Evolutionary conservation across 2,888 invertebrate genomes (phyloP).

Genomic region (Drosophila pseudotalamancana): DNA sequence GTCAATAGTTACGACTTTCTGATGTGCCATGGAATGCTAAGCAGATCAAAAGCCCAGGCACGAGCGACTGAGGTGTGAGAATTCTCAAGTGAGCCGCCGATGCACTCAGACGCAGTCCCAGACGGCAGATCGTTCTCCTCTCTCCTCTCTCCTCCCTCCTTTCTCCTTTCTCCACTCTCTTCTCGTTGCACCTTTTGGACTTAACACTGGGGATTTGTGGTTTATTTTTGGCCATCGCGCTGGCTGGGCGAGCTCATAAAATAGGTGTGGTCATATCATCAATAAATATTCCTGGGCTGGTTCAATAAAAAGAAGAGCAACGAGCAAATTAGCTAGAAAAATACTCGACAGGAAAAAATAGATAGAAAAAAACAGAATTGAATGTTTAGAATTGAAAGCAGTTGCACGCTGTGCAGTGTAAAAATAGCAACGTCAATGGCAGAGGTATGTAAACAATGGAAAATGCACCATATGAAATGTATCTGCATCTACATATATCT

Average conservation of each 20-base stretch:
- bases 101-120: constrained; percentile 41
- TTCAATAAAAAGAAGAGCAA: constrained; percentile 70
- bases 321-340: constrained; percentile 69
- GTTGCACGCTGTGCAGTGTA: constrained; percentile 57
- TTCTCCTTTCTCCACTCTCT: neutral
- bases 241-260: constrained; percentile 58
- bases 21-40: constrained; percentile 77
- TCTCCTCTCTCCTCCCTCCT: neutral
- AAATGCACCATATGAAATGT: constrained; percentile 22
- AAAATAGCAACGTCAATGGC: constrained; percentile 60
- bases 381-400: constrained; percentile 67
- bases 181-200: constrained; percentile 38
- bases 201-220: constrained; percentile 69
- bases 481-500: constrained; percentile 1
- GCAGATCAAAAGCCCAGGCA: constrained; percentile 69
- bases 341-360: constrained; percentile 5
- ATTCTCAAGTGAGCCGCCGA: constrained; percentile 69
- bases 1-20: constrained; percentile 75
- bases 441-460: constrained; percentile 58
- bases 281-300: constrained; percentile 67
- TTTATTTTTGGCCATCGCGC: constrained; percentile 62
- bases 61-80: constrained; percentile 62
- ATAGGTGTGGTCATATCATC: constrained; percentile 74
- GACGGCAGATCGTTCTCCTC: neutral
- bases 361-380: constrained; percentile 11